Evolutionary conservation across 1,140 invertebrate species (phyloP).

Genomic region (Drosophila pallidifrons): DNA sequence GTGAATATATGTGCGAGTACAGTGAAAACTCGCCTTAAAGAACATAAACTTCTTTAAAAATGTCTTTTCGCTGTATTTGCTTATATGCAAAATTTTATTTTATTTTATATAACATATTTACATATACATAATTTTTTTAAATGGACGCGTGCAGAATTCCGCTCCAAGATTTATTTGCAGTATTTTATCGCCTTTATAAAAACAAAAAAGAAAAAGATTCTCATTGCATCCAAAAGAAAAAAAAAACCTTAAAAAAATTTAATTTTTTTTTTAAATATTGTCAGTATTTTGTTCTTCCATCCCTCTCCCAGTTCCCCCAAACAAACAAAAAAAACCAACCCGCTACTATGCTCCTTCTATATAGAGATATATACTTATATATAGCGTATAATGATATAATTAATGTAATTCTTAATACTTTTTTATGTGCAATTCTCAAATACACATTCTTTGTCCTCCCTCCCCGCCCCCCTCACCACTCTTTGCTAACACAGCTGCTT

Average conservation of each 20-base stretch:
- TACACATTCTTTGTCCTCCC: conserved; percentile 2
- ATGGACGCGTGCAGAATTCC: conserved; percentile 13
- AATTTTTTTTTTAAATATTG: conserved; percentile 17
- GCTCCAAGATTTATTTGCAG: conserved; percentile 10
- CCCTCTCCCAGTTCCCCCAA: background rate
- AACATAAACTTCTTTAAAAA: background rate
- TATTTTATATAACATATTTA: background rate
- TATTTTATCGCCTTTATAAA: conserved; percentile 13
- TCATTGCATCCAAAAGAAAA: conserved; percentile 15
- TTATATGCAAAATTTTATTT: conserved; percentile 1
- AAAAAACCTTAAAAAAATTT: conserved; percentile 4
- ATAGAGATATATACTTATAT: conserved; percentile 7
- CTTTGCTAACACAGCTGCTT: conserved; percentile 17
- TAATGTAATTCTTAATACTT: conserved; percentile 17
- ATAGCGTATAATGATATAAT: conserved; percentile 14
- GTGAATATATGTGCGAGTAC: background rate
- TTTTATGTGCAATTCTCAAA: conserved; percentile 37
- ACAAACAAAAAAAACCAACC: background rate
- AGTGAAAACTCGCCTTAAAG: no score
- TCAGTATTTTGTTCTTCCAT: conserved; percentile 29
- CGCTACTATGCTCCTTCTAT: conserved; percentile 1
- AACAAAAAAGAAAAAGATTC: conserved; percentile 5
- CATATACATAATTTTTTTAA: background rate
- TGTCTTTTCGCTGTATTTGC: background rate
- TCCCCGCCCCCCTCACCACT: background rate